Evolutionary conservation across 2,888 invertebrate species (phyloP).

Genomic region (Lottia gigantea): DNA sequence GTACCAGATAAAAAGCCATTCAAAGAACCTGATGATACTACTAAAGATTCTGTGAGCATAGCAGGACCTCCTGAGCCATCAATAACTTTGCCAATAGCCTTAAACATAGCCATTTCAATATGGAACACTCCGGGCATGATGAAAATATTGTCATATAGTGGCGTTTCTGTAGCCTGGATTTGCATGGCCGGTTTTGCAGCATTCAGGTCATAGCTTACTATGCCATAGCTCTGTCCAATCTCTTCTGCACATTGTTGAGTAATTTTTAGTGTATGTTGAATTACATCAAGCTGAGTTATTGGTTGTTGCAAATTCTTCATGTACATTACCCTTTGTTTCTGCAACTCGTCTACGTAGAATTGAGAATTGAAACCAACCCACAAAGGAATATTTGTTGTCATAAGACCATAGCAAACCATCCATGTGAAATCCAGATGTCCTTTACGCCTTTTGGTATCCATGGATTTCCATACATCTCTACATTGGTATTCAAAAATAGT

Average conservation of each 20-base stretch:
- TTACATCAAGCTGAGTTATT: constrained; percentile 29
- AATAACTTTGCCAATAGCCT: constrained; percentile 34
- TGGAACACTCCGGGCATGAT: constrained; percentile 38
- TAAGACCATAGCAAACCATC: constrained; percentile 24
- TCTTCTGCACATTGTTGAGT: constrained; percentile 31
- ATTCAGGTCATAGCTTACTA: constrained; percentile 34
- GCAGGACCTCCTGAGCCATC: constrained; percentile 34
- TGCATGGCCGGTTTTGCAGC: constrained; percentile 35
- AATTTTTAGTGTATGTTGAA: constrained; percentile 27
- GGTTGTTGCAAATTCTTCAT: too few relatives aligned
- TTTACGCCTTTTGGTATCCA: not conserved
- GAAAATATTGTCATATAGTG: constrained; percentile 38
- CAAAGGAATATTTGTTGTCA: constrained; percentile 23
- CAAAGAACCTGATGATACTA: constrained; percentile 33
- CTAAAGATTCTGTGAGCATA: constrained; percentile 34
- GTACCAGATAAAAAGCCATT: constrained; percentile 26
- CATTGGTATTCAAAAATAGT: constrained; percentile 14
- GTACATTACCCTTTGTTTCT: constrained; percentile 29
- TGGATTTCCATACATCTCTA: not conserved
- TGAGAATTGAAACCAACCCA: constrained; percentile 35
- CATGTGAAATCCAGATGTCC: constrained; percentile 18
- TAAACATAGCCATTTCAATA: constrained; percentile 34
- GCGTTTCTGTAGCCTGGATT: constrained; percentile 33
- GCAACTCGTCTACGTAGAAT: constrained; percentile 22
- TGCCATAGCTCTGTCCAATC: constrained; percentile 21